Evolutionary conservation across 1,140 invertebrate genomes (phyloP).

Genomic region (Listronotus bonariensis): DNA sequence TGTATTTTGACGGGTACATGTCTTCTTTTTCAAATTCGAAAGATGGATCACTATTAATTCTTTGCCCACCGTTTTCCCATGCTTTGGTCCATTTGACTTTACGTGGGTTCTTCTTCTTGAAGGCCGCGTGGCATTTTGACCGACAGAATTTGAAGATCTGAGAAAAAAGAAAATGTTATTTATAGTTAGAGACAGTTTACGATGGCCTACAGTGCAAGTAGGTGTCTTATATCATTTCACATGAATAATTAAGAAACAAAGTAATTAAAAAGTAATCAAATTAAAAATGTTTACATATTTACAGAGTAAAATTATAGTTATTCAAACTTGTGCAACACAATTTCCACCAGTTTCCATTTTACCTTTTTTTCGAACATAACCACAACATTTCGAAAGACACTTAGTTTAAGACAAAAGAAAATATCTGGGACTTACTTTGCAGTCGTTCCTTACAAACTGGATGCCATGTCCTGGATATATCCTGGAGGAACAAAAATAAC

Average conservation of each 20-base stretch:
- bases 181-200: no score
- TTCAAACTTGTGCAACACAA: not conserved
- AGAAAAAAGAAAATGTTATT: slow-evolving; percentile 46
- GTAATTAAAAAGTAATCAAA: no score
- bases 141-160: slow-evolving; percentile 98
- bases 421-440: slow-evolving; percentile 67
- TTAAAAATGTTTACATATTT: no score
- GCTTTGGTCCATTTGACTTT: slow-evolving; percentile 99
- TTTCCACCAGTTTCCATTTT: no score
- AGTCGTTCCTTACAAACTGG: slow-evolving; percentile 85
- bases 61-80: slow-evolving; percentile 94
- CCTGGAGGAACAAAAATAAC: slow-evolving; percentile 87
- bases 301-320: no score
- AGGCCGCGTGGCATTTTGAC: slow-evolving; percentile 96
- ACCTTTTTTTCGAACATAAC: slow-evolving; percentile 6
- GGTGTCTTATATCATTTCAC: no score
- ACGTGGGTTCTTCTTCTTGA: slow-evolving; percentile 99
- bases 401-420: not conserved
- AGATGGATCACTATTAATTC: slow-evolving; percentile 91
- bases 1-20: slow-evolving; percentile 93
- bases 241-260: no score
- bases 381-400: not conserved
- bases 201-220: no score
- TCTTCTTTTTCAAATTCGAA: slow-evolving; percentile 95
- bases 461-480: slow-evolving; percentile 87